Evolutionary conservation across 2,113 vertebrate species (phyloP), one percentile per base, ranked within the genome.

Genomic region (Todiramphus saurophagus): DNA sequence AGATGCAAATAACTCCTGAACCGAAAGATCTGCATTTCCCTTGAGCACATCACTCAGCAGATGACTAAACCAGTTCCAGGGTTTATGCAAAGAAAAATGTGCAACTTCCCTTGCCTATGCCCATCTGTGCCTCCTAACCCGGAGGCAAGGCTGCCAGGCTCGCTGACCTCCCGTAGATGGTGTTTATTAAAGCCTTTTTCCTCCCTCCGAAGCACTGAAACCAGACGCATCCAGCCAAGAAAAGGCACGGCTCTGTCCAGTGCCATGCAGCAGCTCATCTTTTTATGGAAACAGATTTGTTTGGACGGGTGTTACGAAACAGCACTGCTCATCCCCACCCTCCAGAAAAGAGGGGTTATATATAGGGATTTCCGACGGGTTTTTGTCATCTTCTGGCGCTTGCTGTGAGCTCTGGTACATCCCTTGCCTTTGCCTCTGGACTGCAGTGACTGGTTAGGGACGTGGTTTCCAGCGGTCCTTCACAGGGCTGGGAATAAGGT

Each of bases 171-270:
- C 79, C 21, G 23, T 19, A 25, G 75, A 9, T 11, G 17, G 20
- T 46, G 2, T 41, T 92, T 27, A 39, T 60, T 70, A 48, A 59
- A 89, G 88, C 59, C 35, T 48, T 16, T 44, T n/a, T 72, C 21
- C 15, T 15, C 8, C 6, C 11, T 16, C 35, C 0, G 1, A 39
- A 62, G 11, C 6, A 3, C 44, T 62, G 35, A 5, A 7, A 2
- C 67, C 11, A 0, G 13, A 12, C 5, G 21, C 48, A 9, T 55
- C 41, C 37, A 43, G 23, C 83, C 79, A 58, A 5, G 2, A 31
- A 69, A 21, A 73, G 16, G 17, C 11, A 8, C 27, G 10, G 0
- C 43, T 73, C 50, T 4, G 5, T 33, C 5, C 23, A 11, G 50
- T 66, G 62, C 79, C 63, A 14, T 39, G 63, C 41, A 43, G 15